These are phyloP conservation scores for Oryzias melastigma DNA, from an alignment of 2,113 vertebrate species.

Conservation along the genomic window DNA sequence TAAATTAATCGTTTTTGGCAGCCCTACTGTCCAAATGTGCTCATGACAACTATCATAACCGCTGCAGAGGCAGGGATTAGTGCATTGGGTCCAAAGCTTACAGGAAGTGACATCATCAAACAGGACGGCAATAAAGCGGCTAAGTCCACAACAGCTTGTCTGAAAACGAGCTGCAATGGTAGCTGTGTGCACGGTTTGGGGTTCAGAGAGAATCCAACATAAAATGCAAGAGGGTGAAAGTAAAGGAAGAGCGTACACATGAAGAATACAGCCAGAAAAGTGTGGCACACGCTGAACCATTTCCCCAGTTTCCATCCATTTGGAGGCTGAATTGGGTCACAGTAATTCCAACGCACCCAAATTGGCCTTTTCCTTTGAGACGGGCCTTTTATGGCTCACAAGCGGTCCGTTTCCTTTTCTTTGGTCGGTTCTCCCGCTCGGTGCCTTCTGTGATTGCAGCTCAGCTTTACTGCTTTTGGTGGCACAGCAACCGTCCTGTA, in stretches of 20 bases:
- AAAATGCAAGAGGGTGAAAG: too few species aligned
- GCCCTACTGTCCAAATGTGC: too few species aligned
- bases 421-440: slow-evolving; percentile 42
- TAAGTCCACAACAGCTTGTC: too few species aligned
- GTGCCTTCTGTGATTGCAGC: slow-evolving; percentile 30
- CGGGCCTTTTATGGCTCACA: slow-evolving; percentile 64
- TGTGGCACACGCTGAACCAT: slow-evolving; percentile 56
- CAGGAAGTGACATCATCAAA: too few species aligned
- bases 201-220: too few species aligned
- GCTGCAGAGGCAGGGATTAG: too few species aligned
- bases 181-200: too few species aligned
- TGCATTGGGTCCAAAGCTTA: too few species aligned
- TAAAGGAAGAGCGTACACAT: slow-evolving; percentile 37
- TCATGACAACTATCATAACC: too few species aligned
- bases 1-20: too few species aligned
- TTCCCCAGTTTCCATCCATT: slow-evolving; percentile 62
- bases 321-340: slow-evolving; percentile 68
- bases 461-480: slow-evolving; percentile 31
- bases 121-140: too few species aligned
- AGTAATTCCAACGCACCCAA: slow-evolving; percentile 58
- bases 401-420: slow-evolving; percentile 61
- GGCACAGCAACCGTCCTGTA: slow-evolving; percentile 22
- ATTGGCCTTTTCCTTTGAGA: slow-evolving; percentile 72
- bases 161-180: too few species aligned
- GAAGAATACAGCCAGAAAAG: slow-evolving; percentile 32